A percentile compares a stretch with the other conserved stretches of the same genome.
Conservation (phyloP, 2,797 vertebrate genomes). For the Dendrocincla tyrannina region DNA sequence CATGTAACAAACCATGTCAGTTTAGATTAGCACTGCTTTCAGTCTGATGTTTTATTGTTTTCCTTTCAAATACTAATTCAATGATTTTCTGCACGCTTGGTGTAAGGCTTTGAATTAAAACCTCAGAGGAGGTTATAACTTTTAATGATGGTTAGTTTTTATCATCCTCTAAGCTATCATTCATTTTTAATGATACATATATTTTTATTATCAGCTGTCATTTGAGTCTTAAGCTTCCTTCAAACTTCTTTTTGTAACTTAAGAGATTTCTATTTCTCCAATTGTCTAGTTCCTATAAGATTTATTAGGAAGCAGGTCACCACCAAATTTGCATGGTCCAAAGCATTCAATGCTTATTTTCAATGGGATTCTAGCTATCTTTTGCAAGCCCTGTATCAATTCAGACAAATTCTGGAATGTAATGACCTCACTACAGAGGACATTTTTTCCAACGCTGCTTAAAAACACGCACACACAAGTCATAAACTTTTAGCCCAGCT, state of each 20-base stretch:
- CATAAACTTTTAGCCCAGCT: not conserved
- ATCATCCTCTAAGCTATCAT: not conserved
- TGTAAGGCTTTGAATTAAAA: not conserved
- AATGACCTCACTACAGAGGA: not conserved
- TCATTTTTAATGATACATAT: not conserved
- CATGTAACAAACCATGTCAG: not conserved
- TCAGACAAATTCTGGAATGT: not conserved
- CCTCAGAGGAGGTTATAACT: not conserved
- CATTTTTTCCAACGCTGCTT: not conserved
- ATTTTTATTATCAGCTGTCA: not conserved
- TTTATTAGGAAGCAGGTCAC: not conserved
- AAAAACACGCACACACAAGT: not conserved
- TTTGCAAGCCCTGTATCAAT: not conserved
- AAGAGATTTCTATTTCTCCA: not conserved
- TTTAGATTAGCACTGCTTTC: not conserved
- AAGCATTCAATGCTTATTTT: not conserved
- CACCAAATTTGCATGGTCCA: not conserved
- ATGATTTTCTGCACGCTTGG: not conserved
- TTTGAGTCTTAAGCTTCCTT: not conserved
- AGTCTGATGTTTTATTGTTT: not conserved
- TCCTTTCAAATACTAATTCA: not conserved
- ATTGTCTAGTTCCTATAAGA: not conserved
- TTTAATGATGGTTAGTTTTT: not conserved
- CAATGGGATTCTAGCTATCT: not conserved
- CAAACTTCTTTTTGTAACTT: not conserved